phyloP scores from a whole-genome alignment of 2,797 vertebrate species.

The Prunella strophiata region DNA sequence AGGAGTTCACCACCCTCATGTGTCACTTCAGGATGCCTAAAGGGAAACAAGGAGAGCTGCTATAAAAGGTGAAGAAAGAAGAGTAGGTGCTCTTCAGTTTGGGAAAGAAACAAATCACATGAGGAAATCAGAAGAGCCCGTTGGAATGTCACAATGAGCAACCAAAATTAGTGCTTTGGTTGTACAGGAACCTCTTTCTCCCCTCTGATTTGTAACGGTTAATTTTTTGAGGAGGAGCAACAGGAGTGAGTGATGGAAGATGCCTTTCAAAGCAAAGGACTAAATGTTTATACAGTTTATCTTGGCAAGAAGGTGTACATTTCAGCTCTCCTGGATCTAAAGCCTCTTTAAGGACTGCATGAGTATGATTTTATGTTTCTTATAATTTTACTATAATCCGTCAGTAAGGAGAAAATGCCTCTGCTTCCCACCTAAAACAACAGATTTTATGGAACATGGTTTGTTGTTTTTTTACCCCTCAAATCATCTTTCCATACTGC shows the following conservation, averaged over 20 bases:
- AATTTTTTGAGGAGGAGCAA: not conserved
- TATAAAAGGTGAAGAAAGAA: not conserved
- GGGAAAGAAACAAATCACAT: not conserved
- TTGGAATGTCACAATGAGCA: not conserved
- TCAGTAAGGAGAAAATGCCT: not conserved
- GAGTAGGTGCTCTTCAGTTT: not conserved
- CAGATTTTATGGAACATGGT: not conserved
- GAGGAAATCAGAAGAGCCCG: not conserved
- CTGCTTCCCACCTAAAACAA: not conserved
- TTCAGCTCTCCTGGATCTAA: not conserved
- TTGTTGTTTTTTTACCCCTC: not conserved
- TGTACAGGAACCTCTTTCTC: not conserved
- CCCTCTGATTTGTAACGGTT: not conserved
- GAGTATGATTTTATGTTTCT: not conserved
- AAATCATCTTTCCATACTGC: not conserved
- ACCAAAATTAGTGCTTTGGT: not conserved
- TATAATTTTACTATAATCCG: not conserved
- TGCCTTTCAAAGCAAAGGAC: not conserved
- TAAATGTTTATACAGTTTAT: not conserved
- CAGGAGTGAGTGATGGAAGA: not conserved
- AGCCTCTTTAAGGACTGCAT: not conserved
- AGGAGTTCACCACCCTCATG: not conserved
- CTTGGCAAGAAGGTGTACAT: not conserved
- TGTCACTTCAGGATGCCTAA: not conserved
- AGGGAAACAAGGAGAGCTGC: not conserved